A percentile compares a stretch with the other conserved stretches of the same genome.
These are phyloP conservation scores for Falcaria lacertinaria DNA, from an alignment of 2,888 invertebrate species.

Conservation along the genomic window DNA sequence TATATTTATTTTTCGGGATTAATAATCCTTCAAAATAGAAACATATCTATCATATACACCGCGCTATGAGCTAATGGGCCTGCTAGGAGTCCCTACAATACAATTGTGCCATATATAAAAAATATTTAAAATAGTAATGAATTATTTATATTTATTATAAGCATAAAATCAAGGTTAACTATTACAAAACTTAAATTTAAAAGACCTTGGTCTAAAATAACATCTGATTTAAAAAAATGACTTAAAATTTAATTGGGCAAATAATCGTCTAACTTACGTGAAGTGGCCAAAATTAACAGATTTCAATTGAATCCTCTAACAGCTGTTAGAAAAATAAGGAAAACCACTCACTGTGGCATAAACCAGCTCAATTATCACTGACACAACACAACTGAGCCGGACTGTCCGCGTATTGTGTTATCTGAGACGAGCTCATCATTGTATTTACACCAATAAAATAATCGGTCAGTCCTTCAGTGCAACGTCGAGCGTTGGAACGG, in stretches of 20 bases:
- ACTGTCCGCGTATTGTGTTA: conserved; percentile 53
- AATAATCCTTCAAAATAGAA: no score
- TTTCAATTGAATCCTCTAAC: background rate
- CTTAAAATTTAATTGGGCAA: background rate
- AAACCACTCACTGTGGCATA: conserved; percentile 33
- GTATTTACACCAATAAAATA: conserved; percentile 68
- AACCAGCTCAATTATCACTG: conserved; percentile 66
- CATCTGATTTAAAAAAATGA: background rate
- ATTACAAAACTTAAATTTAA: background rate
- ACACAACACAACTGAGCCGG: conserved; percentile 41
- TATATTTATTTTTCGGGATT: no score
- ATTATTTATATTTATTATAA: background rate
- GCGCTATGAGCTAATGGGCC: no score
- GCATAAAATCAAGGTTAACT: background rate
- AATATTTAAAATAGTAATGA: background rate
- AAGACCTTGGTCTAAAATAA: background rate
- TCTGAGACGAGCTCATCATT: conserved; percentile 59
- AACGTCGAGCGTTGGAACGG: conserved; percentile 37
- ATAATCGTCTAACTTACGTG: background rate
- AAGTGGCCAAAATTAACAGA: background rate
- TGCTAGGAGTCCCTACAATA: no score
- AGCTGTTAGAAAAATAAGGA: conserved; percentile 9
- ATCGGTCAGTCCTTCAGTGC: conserved; percentile 51
- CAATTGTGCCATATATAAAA: no score
- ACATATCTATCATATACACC: no score